Conservation (phyloP, 2,888 invertebrate species). For the Drosophila mercatorum region DNA sequence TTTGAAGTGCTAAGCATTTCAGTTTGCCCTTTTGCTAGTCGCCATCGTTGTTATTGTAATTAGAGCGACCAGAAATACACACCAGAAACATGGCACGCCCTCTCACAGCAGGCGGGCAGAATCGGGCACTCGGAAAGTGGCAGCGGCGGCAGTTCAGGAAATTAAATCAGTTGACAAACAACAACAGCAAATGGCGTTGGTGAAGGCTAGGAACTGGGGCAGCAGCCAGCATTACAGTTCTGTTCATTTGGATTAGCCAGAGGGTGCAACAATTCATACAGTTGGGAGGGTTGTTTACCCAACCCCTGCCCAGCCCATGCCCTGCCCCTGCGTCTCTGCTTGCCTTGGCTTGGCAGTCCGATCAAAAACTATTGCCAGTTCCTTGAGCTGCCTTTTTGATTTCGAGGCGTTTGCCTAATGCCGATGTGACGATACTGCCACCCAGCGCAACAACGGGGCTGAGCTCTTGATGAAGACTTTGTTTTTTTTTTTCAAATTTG, state of each 20-base stretch:
- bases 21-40: constrained; percentile 72
- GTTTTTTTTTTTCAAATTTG: constrained; percentile 1
- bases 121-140: constrained; percentile 32
- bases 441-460: constrained; percentile 49
- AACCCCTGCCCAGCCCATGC: constrained; percentile 5
- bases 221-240: constrained; percentile 19
- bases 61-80: constrained; percentile 64
- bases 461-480: constrained; percentile 25
- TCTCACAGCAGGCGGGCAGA: constrained; percentile 65
- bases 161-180: constrained; percentile 81
- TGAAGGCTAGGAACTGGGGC: constrained; percentile 44
- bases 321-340: neutral
- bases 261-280: constrained; percentile 53
- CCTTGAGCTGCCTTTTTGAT: constrained; percentile 82
- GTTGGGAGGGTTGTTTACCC: constrained; percentile 59
- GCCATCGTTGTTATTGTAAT: constrained; percentile 56
- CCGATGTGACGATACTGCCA: constrained; percentile 82
- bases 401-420: constrained; percentile 82
- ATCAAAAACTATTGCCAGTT: constrained; percentile 57
- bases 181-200: constrained; percentile 66
- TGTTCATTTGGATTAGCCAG: constrained; percentile 72
- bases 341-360: constrained; percentile 6
- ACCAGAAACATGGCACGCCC: constrained; percentile 65
- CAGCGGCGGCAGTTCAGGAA: constrained; percentile 59
- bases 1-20: constrained; percentile 56